Evolutionary conservation across 2,797 vertebrate species (phyloP), one percentile per base, ranked within the genome.

Genomic region (Squalus acanthias): DNA sequence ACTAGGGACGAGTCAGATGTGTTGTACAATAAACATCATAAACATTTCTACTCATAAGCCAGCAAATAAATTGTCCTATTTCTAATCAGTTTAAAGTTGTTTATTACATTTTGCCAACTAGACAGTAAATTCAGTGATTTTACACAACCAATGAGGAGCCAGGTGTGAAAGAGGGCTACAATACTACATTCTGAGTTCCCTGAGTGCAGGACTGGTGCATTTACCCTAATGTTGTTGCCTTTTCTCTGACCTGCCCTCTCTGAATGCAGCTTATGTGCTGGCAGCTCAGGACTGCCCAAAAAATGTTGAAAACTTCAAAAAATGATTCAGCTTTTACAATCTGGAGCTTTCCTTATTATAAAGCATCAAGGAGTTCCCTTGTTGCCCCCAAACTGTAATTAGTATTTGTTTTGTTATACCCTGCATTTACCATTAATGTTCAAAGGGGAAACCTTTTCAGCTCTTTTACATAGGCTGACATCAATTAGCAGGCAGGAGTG

Each of bases 401-500:
- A n/a, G 24, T 76, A 33, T 53, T 95, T 95, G 94, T 72, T 95
- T 57, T 53, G 70, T 74, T 95, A 53, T 74, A 74, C 15, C 15
- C 70, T 57, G 70, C 26, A 33, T 57, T 76, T 95, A 57, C 29
- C 15, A 70, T 46, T 95, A 57, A 53, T 76, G 13, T 74, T 74
- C 69, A 76, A 95, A 95, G 46, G 50, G 26, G 26, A 57, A 53
- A 53, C 5, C 22, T 95, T 53, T 72, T 76, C 70, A 95, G 67
- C 94, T 76, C 46, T 95, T 95, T 72, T 95, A 76, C 29, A 95
- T 26, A 57, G 29, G 3, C 94, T 76, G 69, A 74, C 26, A 95
- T 76, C 94, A 95, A 95, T 95, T 29, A 95, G 94, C 94, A 95
- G 39, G 26, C 46, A 76, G 29, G 24, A 72, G 46, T 57, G 50